Base-by-base conservation (phyloP, 2,113 vertebrate genomes). In the Cyphomyrus discorhynchus region DNA sequence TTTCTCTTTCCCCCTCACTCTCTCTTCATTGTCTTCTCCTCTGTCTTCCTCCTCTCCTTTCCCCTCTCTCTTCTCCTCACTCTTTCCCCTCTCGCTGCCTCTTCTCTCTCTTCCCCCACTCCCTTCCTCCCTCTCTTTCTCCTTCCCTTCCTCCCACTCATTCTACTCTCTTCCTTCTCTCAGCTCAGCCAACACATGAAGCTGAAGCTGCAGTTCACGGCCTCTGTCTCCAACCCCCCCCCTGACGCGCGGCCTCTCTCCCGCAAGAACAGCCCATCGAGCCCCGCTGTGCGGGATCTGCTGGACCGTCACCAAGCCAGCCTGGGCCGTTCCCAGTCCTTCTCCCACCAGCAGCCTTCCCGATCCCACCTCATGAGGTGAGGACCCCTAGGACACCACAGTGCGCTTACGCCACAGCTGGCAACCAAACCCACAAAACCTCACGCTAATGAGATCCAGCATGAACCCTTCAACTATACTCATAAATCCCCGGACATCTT, bases 101-200 rank as follows among this genome's bases (percentile, higher is more conserved):
- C 35, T 19, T 31, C 21, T 66, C 27, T 70, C 3, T n/a, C 15
- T 0, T 77, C 24, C 31, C 70, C 31, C 35, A 27, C 15, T 6
- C 35, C 1, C 27, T 80, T 15, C 39, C 74, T 42, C 35, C 10
- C 62, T 80, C 31, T 42, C 19, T 39, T 39, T 49, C 66, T 84
- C 80, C 11, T 5, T 39, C 62, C 42, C 35, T 50, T 24, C 6
- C 50, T 21, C 5, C 13, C 4, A 0, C 66, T 27, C 6, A 24
- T 24, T 27, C 17, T 2, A 0, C 10, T 47, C 88, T 39, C 39
- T 27, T 0, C 47, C 6, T n/a, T 9, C 50, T 7, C 46, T 0
- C 90, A 98, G 98, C 94, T 98, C 90, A 98, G 97, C 91, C 98
- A 98, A 90, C 98, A 99, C 93, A 99, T 98, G 98, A 98, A 98